phyloP scores from a whole-genome alignment of 2,113 vertebrate genomes.

The Ophiodon elongatus region DNA sequence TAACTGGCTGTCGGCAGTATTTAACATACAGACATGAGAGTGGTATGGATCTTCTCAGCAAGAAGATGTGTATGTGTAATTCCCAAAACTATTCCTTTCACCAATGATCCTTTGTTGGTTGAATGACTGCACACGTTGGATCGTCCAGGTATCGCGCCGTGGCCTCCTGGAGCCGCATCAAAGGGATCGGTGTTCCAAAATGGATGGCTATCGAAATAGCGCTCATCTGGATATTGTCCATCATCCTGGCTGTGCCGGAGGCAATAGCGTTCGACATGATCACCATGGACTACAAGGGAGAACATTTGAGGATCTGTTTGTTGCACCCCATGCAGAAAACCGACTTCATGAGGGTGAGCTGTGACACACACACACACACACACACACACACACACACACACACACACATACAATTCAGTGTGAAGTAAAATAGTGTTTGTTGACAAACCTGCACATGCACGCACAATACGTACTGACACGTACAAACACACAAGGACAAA shows the following conservation, averaged over 20 bases:
- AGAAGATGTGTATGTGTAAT: accelerated
- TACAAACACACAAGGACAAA: neutral
- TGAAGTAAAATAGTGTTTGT: constrained; percentile 9
- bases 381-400: too few relatives aligned
- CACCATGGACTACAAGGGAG: constrained; percentile 90
- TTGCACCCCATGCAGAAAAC: constrained; percentile 90
- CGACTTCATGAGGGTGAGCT: constrained; percentile 91
- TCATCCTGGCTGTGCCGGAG: constrained; percentile 93
- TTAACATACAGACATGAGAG: neutral
- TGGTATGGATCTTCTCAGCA: neutral
- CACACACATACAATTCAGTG: neutral
- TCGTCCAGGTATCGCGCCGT: constrained; percentile 92
- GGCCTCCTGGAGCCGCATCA: constrained; percentile 95
- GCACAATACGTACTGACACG: neutral
- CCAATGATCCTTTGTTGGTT: neutral
- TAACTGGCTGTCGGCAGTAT: neutral
- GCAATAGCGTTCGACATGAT: constrained; percentile 94
- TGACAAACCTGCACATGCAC: constrained; percentile 56
- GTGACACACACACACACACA: neutral
- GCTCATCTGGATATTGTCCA: constrained; percentile 94
- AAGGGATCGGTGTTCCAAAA: constrained; percentile 94
- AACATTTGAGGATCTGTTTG: constrained; percentile 89
- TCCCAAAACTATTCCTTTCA: neutral
- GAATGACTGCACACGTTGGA: neutral
- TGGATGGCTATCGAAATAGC: constrained; percentile 95